Percentiles rank a stretch among this genome's conserved stretches.
Conservation (phyloP, 2,797 vertebrate genomes). For the Ctenopoma kingsleyae region DNA sequence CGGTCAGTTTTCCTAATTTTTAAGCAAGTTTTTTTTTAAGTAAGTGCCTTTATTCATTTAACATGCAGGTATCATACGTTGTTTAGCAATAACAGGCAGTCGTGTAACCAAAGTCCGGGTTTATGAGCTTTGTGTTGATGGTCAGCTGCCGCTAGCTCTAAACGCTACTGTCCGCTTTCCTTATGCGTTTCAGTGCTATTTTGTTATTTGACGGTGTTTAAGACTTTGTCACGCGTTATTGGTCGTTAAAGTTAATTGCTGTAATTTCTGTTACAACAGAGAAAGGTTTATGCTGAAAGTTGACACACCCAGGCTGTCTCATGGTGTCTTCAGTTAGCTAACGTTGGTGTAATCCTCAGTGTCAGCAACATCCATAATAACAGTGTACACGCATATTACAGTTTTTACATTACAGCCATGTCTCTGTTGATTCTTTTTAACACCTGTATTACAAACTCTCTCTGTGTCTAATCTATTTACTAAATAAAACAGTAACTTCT, state of each 20-base stretch:
- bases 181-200: too few species aligned
- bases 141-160: slow-evolving; percentile 8
- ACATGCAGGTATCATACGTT: neutral
- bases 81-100: neutral
- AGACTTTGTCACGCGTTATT: accelerated
- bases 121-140: slow-evolving; percentile 1
- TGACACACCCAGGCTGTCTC: slow-evolving; percentile 69
- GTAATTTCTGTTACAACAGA: neutral
- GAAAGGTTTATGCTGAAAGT: slow-evolving; percentile 20
- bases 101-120: neutral
- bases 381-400: neutral
- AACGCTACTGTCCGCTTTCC: neutral
- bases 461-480: neutral
- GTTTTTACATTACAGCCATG: neutral
- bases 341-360: slow-evolving; percentile 22
- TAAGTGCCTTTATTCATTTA: neutral
- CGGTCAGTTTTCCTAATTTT: accelerated
- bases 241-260: neutral
- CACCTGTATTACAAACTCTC: neutral
- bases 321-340: slow-evolving; percentile 19
- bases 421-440: neutral
- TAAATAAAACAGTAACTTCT: too few species aligned
- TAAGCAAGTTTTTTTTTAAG: too few species aligned
- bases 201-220: too few species aligned
- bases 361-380: slow-evolving; percentile 42